A percentile compares a stretch with the other conserved stretches of the same genome.
Conservation (phyloP, 2,888 invertebrate species). For the Oscheius onirici region DNA sequence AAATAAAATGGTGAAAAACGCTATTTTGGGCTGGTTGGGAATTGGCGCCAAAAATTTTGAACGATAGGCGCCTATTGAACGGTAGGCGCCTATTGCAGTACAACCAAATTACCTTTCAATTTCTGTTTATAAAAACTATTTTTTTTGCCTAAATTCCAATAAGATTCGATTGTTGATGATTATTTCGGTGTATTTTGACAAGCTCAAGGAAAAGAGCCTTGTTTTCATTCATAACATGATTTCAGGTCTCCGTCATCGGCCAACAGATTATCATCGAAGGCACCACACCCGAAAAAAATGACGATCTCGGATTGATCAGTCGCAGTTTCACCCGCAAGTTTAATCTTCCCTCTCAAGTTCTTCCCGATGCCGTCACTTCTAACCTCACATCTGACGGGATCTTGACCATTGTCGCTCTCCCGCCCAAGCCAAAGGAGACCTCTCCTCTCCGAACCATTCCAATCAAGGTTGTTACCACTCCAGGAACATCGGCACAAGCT, state of each 20-base stretch:
- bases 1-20: too few species aligned
- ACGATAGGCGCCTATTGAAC: too few species aligned
- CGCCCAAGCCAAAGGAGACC: constrained; percentile 47
- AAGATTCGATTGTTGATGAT: too few species aligned
- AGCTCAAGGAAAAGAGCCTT: too few species aligned
- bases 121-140: too few species aligned
- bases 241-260: constrained; percentile 66
- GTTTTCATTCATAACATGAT: background rate
- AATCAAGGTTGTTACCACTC: constrained; percentile 32
- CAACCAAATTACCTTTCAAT: too few species aligned
- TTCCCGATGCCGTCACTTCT: constrained; percentile 59
- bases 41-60: too few species aligned
- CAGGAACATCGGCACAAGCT: constrained; percentile 22
- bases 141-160: too few species aligned
- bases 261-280: constrained; percentile 63
- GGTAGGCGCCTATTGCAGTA: too few species aligned
- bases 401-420: constrained; percentile 59
- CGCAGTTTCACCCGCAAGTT: constrained; percentile 57
- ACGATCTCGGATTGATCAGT: constrained; percentile 63
- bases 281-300: constrained; percentile 63
- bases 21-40: too few species aligned
- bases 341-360: constrained; percentile 57
- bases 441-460: constrained; percentile 33
- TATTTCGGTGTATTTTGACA: too few species aligned
- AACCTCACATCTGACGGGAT: constrained; percentile 65